Evolutionary conservation across 2,797 vertebrate genomes (phyloP).

Genomic region (Myotis planiceps): DNA sequence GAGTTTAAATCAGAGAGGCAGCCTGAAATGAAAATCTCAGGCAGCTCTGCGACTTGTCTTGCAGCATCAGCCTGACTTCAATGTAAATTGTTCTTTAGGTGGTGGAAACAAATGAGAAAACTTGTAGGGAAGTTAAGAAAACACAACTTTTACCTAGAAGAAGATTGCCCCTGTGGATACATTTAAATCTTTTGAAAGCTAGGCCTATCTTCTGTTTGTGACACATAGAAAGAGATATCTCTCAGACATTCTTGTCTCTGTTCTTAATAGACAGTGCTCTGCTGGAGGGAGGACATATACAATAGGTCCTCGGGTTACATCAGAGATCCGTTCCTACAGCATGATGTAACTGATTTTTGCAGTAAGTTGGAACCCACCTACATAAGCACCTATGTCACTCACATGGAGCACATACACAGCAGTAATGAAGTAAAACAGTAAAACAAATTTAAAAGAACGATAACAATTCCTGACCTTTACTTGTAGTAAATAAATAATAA

Average conservation of each 20-base stretch:
- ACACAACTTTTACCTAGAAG: constrained; percentile 4
- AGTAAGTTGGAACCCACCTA: too few species aligned
- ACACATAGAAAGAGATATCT: not conserved
- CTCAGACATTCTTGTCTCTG: not conserved
- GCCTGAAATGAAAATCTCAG: constrained; percentile 9
- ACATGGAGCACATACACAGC: too few species aligned
- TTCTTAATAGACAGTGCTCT: not conserved
- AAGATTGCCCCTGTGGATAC: not conserved
- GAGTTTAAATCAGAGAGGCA: constrained; percentile 3
- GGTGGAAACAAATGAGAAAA: constrained; percentile 19
- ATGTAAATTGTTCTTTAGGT: not conserved
- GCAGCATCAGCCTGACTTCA: not conserved
- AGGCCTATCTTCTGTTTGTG: not conserved
- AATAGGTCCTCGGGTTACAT: too few species aligned
- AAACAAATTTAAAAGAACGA: too few species aligned
- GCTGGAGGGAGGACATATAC: not conserved
- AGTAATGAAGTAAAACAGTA: too few species aligned
- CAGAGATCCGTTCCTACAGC: too few species aligned
- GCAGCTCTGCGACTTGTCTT: not conserved
- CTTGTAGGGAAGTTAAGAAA: constrained; percentile 38
- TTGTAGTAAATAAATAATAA: too few species aligned
- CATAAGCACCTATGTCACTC: too few species aligned
- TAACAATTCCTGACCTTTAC: too few species aligned
- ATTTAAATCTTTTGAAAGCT: constrained; percentile 49
- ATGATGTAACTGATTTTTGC: too few species aligned